These are phyloP conservation scores for Phylloscopus collybita DNA, from an alignment of 2,797 vertebrate species.

Conservation along the genomic window DNA sequence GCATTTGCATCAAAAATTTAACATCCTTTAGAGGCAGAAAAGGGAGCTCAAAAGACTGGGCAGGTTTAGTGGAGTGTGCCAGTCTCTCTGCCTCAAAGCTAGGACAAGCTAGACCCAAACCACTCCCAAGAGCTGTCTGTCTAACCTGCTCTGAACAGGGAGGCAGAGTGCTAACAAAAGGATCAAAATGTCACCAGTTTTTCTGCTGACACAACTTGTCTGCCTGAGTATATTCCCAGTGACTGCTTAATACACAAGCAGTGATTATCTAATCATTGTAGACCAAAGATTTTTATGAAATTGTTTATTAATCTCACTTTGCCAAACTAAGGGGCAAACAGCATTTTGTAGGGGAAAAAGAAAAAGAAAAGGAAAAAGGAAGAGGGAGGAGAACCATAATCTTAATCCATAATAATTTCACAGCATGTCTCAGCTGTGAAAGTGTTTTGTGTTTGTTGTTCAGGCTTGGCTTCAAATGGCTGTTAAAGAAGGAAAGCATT, in stretches of 20 bases:
- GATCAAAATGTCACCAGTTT: not conserved
- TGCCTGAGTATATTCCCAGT: not conserved
- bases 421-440: not conserved
- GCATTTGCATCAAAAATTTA: not conserved
- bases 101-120: not conserved
- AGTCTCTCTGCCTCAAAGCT: not conserved
- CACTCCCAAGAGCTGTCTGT: not conserved
- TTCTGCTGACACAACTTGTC: not conserved
- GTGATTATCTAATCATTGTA: not conserved
- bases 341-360: not conserved
- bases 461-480: not conserved
- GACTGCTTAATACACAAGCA: not conserved
- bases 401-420: no score
- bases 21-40: not conserved
- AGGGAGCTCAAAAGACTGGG: not conserved
- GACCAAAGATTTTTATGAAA: not conserved
- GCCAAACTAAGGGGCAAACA: not conserved
- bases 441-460: not conserved
- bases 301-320: not conserved
- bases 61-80: not conserved
- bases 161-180: not conserved
- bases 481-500: conserved; percentile 1
- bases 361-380: not conserved
- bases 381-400: not conserved
- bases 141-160: not conserved